A percentile compares a stretch with the other conserved stretches of the same genome.
phyloP scores from a whole-genome alignment of 2,113 vertebrate species.

The Taurulus bubalis region DNA sequence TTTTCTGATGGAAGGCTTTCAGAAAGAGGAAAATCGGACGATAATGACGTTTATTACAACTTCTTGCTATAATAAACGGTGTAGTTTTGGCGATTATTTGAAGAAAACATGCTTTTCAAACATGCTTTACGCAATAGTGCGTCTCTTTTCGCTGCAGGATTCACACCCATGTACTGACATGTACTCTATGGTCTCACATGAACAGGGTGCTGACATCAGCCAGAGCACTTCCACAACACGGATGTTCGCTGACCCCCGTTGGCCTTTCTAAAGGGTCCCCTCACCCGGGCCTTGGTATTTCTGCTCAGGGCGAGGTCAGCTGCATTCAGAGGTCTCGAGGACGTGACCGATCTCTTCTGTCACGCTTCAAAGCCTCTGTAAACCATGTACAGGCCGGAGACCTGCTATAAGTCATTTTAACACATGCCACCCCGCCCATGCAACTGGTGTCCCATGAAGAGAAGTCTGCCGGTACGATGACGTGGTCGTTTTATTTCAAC shows the following conservation, averaged over 20 bases:
- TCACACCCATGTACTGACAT: background rate
- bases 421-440: background rate
- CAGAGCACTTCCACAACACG: constrained; percentile 4
- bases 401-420: background rate
- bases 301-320: constrained; percentile 27
- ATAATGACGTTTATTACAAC: too few relatives aligned
- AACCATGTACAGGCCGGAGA: background rate
- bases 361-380: constrained; percentile 24
- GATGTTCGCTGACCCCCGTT: constrained; percentile 41
- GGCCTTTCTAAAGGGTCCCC: constrained; percentile 21
- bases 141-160: background rate
- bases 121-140: background rate
- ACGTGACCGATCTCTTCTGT: constrained; percentile 30
- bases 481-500: background rate
- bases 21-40: too few relatives aligned
- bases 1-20: too few relatives aligned
- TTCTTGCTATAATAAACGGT: background rate
- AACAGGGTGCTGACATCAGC: background rate
- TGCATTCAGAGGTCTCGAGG: constrained; percentile 6
- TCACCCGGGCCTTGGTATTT: background rate
- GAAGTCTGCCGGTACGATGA: background rate
- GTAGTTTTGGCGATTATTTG: background rate
- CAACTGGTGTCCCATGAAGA: background rate
- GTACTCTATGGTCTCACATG: background rate
- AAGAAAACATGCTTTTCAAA: background rate